phyloP scores from a whole-genome alignment of 2,888 invertebrate genomes.

The Adineta ricciae region DNA sequence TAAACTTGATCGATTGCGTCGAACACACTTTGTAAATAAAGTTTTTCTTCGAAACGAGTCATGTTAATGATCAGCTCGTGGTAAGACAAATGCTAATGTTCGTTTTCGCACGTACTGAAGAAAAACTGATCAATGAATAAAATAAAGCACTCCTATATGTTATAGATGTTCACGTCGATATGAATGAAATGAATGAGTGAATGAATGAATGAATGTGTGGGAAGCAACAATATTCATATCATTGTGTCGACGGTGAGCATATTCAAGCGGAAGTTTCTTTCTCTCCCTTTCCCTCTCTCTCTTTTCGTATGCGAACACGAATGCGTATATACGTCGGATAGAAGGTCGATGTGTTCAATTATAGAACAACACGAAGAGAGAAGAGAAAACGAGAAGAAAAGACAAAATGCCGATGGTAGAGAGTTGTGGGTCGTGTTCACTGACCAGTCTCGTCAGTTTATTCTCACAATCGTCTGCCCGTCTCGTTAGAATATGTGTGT shows the following conservation, averaged over 20 bases:
- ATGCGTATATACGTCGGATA: background rate
- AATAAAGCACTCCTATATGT: background rate
- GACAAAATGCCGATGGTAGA: background rate
- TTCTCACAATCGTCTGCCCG: background rate
- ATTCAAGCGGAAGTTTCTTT: slow-evolving; percentile 15
- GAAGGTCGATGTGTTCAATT: slow-evolving; percentile 22
- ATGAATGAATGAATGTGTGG: background rate
- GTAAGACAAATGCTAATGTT: background rate
- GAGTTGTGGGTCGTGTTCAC: slow-evolving; percentile 4
- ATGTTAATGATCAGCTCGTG: background rate
- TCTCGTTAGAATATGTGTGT: background rate
- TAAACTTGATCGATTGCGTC: slow-evolving; percentile 12
- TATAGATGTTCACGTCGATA: background rate
- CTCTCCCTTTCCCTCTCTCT: background rate
- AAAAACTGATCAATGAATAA: background rate
- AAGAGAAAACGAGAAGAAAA: background rate
- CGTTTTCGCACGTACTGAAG: background rate
- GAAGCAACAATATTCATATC: slow-evolving; percentile 13
- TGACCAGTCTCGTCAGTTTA: slow-evolving; percentile 15
- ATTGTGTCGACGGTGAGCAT: background rate
- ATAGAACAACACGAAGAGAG: background rate
- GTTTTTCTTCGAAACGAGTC: background rate
- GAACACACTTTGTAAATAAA: background rate
- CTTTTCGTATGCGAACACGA: background rate
- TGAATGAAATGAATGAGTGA: background rate